Percentiles rank a stretch among this genome's conserved stretches.
Evolutionary conservation across 35 echinoderm and acorn worm genomes (phyloP).

Genomic region (Stichopus chloronotus): DNA sequence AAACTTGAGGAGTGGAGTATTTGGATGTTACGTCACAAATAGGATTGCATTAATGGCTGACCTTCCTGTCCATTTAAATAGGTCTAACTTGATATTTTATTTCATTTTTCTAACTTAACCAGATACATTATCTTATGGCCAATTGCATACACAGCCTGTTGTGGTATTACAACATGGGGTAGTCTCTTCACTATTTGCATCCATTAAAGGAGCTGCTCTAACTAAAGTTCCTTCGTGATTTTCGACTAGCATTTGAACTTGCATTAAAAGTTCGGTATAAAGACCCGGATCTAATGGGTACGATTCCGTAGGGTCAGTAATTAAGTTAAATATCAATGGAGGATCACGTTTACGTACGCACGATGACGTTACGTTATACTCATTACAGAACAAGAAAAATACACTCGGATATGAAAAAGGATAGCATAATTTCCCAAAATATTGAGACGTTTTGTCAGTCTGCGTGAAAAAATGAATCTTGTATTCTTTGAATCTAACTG

Average conservation of each 20-base stretch:
- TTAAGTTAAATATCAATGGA: conserved; percentile 57
- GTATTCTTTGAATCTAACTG: conserved; percentile 50
- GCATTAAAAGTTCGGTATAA: not conserved
- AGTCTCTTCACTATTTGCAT: not conserved
- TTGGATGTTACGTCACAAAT: too few relatives aligned
- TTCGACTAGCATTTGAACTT: not conserved
- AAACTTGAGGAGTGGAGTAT: too few relatives aligned
- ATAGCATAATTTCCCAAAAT: not conserved
- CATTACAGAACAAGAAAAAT: not conserved
- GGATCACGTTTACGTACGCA: conserved; percentile 52
- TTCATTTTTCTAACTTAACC: too few relatives aligned
- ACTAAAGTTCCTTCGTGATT: not conserved
- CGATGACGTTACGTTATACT: not conserved
- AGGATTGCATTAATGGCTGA: too few relatives aligned
- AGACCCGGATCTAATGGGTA: not conserved
- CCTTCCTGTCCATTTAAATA: too few relatives aligned
- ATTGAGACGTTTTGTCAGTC: not conserved
- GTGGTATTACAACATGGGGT: conserved; percentile 7
- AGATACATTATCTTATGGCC: too few relatives aligned
- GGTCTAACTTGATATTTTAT: too few relatives aligned
- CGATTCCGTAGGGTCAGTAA: conserved; percentile 56
- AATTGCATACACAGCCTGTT: conserved; percentile 4
- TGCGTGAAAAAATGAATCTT: conserved; percentile 60
- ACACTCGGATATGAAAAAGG: not conserved
- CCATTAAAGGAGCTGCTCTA: not conserved